These are phyloP conservation scores for Propithecus deckenii DNA, from an alignment of 2,797 vertebrate species.

Conservation along the genomic window DNA sequence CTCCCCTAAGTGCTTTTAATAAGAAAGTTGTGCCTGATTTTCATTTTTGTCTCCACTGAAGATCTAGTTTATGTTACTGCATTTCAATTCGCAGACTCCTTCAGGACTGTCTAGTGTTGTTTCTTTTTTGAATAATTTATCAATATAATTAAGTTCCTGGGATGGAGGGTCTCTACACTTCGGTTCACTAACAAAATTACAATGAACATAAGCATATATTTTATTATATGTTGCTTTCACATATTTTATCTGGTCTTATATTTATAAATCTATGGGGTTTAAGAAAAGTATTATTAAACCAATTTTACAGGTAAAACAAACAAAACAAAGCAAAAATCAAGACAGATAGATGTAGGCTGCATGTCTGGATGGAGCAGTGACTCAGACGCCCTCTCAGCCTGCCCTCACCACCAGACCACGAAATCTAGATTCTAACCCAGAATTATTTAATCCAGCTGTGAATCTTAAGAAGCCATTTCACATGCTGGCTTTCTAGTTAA, in stretches of 20 bases:
- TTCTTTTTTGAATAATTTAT: not conserved
- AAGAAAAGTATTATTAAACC: not conserved
- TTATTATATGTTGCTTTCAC: not conserved
- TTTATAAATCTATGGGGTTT: not conserved
- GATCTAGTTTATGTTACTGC: not conserved
- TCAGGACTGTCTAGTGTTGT: not conserved
- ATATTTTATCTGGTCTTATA: conserved; percentile 27
- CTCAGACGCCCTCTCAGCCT: not conserved
- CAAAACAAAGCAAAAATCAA: conserved; percentile 8
- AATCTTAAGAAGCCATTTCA: conserved; percentile 31
- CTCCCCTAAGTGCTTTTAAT: not conserved
- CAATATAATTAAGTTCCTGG: not conserved
- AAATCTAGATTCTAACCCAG: conserved; percentile 65
- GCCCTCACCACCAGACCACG: conserved; percentile 58
- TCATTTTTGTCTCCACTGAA: not conserved
- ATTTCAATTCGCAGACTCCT: not conserved
- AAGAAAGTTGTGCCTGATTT: not conserved
- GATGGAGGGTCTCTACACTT: not conserved
- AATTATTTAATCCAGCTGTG: conserved; percentile 70
- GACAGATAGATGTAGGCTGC: not conserved
- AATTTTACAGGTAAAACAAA: conserved; percentile 44
- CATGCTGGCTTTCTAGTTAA: conserved; percentile 41
- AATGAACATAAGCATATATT: not conserved
- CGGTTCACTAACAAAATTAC: conserved; percentile 6
- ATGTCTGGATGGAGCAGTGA: not conserved